A percentile compares a stretch with the other conserved stretches of the same genome.
These are phyloP conservation scores for Phylloscopus collybita DNA, from an alignment of 2,797 vertebrate species.

Conservation along the genomic window DNA sequence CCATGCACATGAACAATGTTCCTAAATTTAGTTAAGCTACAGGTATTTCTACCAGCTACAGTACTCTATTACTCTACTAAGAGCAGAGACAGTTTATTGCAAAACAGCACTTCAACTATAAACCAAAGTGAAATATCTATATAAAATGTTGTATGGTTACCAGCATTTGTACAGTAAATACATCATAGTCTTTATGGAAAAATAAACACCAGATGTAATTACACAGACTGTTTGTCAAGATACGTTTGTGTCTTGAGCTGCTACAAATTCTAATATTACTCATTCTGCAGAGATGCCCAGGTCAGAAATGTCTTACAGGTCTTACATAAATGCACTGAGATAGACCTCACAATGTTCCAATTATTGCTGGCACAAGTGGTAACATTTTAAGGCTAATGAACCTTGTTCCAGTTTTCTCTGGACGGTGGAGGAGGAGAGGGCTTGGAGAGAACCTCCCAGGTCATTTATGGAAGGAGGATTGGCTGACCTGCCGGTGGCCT, in stretches of 20 bases:
- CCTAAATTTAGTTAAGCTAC: not conserved
- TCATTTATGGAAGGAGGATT: not conserved
- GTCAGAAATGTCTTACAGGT: not conserved
- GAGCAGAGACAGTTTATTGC: not conserved
- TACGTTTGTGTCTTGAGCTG: not conserved
- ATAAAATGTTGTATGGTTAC: not conserved
- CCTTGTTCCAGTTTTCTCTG: not conserved
- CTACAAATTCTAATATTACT: not conserved
- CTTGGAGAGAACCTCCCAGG: not conserved
- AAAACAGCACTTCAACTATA: not conserved
- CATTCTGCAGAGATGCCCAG: not conserved
- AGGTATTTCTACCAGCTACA: not conserved
- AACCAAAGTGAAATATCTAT: not conserved
- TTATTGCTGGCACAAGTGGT: not conserved
- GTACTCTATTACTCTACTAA: not conserved
- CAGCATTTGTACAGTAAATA: not conserved
- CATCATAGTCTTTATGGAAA: not conserved
- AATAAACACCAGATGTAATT: not conserved
- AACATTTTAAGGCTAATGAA: not conserved
- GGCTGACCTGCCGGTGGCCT: not conserved
- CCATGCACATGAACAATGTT: not conserved
- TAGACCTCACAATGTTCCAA: not conserved
- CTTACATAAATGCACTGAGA: not conserved
- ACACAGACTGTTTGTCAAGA: not conserved
- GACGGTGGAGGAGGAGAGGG: not conserved